Base-by-base conservation (phyloP, 2,888 invertebrate genomes). In the Andrena trimmerana region DNA sequence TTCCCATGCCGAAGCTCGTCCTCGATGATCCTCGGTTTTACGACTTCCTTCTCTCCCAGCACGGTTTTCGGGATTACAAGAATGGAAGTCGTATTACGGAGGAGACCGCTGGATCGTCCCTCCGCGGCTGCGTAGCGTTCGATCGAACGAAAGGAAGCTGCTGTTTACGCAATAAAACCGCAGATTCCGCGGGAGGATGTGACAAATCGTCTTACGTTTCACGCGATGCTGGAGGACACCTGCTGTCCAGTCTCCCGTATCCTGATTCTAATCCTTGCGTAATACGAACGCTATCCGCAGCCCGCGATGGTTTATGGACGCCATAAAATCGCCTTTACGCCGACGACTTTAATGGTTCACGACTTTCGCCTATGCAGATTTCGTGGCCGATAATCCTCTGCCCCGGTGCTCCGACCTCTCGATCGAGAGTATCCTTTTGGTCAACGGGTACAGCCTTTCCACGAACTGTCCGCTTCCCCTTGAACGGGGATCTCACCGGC, bases 311-410 rank as follows among this genome's bases (percentile, higher is more conserved):
- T 92, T 91, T 92, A 91, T 89, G 90, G 89, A 66, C 75, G 81
- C 84, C 83, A 82, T 92, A 91, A 90, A 91, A 88, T 89, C 84
- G 84, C 82, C 83, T 85, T 87, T 84, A 86, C 88, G 78, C 81
- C 85, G 86, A 79, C 78, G 86, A 91, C 90, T 92, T 91, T 92
- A 93, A 93, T 92, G 91, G 92, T 91, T 90, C 91, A 92, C 92
- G 92, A 92, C 92, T 93, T 88, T 91, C 88, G 88, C 89, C 91
- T 91, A 92, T 92, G 93, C 92, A 92, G 93, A 93, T 93, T 91
- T 91, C 88, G 90, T 85, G 82, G 83, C 84, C 89, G 92, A 93
- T 93, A 92, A 91, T 91, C 90, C 90, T 81, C 85, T 86, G 89
- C 86, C 87, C 88, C 84, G 85, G 79, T 79, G 76, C 84, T 86